Evolutionary conservation across 2,113 vertebrate genomes (phyloP).

Genomic region (Corythaixoides concolor): DNA sequence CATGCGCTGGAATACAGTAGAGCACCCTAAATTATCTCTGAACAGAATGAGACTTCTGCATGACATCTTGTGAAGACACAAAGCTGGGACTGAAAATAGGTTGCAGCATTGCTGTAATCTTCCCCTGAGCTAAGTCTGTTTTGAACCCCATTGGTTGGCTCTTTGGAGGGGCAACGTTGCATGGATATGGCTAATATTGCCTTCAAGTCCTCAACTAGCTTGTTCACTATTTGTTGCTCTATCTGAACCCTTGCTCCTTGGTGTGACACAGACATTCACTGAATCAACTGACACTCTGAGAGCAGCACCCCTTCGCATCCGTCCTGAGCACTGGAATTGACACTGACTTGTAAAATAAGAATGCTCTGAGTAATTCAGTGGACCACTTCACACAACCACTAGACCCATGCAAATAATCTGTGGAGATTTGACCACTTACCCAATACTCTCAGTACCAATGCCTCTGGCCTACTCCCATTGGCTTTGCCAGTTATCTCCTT

Average conservation of each 20-base stretch:
- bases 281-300: neutral
- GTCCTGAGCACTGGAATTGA: neutral
- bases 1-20: neutral
- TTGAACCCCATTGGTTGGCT: neutral
- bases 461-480: neutral
- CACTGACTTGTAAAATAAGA: neutral
- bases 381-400: neutral
- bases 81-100: neutral
- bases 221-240: neutral
- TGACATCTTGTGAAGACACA: neutral
- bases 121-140: neutral
- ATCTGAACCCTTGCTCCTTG: neutral
- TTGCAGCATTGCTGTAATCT: neutral
- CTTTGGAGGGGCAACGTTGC: neutral
- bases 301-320: neutral
- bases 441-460: fast-evolving
- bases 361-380: neutral
- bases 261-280: neutral
- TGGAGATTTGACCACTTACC: neutral
- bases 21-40: neutral
- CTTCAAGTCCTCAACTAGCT: neutral
- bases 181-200: neutral
- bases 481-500: neutral
- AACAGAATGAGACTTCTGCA: neutral
- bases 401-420: neutral